A percentile compares a stretch with the other conserved stretches of the same genome.
phyloP scores from a whole-genome alignment of 2,113 vertebrate genomes.

The Cochlearius cochlearius region DNA sequence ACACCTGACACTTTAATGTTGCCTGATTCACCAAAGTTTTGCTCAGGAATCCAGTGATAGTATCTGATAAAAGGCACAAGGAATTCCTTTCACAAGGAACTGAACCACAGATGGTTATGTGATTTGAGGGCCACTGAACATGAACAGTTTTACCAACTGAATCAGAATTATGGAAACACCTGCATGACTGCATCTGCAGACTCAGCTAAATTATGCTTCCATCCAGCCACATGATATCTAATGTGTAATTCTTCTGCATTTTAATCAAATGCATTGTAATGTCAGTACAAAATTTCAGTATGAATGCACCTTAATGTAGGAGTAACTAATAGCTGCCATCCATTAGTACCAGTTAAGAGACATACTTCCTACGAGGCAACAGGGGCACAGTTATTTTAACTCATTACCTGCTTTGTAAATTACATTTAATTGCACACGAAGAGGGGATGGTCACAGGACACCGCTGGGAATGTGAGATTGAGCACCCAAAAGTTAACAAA shows the following conservation, averaged over 20 bases:
- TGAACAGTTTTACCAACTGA: constrained; percentile 19
- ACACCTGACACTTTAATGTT: background rate
- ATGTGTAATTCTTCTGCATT: constrained; percentile 47
- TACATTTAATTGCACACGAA: background rate
- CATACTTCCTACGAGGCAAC: background rate
- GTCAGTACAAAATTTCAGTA: constrained; percentile 42
- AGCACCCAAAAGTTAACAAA: background rate
- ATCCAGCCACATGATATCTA: constrained; percentile 37
- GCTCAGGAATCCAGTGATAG: background rate
- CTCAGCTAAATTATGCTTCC: constrained; percentile 45
- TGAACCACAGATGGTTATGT: constrained; percentile 36
- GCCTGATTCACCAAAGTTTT: constrained; percentile 6
- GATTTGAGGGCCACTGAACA: constrained; percentile 57
- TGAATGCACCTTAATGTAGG: constrained; percentile 58
- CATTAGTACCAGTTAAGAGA: constrained; percentile 36
- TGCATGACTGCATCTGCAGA: constrained; percentile 66
- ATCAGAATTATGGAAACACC: constrained; percentile 47
- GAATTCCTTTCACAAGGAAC: constrained; percentile 45
- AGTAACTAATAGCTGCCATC: constrained; percentile 44
- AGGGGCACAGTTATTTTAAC: background rate
- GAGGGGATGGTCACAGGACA: background rate
- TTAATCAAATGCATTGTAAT: constrained; percentile 56
- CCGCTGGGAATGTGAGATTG: background rate
- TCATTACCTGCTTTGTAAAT: constrained; percentile 46
- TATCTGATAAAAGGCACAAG: constrained; percentile 30